Percentiles rank a stretch among this genome's conserved stretches.
Evolutionary conservation across 2,113 vertebrate species (phyloP).

Genomic region (Nothocercus julius): DNA sequence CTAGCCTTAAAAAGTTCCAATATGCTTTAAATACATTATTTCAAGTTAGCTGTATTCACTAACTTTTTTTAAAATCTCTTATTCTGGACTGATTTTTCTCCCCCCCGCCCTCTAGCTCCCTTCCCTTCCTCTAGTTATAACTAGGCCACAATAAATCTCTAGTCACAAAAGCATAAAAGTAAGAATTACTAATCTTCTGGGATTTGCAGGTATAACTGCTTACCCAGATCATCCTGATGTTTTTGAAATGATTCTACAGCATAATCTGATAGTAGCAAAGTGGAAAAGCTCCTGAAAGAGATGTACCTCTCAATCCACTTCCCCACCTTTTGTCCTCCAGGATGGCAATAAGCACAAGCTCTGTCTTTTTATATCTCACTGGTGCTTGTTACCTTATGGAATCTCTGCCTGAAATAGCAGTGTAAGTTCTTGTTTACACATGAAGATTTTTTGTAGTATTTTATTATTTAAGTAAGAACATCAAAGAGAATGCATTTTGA

Average conservation of each 20-base stretch:
- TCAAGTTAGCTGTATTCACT: background rate
- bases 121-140: too few relatives aligned
- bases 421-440: background rate
- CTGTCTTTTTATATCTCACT: background rate
- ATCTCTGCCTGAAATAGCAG: background rate
- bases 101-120: too few relatives aligned
- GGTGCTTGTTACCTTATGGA: background rate
- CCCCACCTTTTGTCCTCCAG: background rate
- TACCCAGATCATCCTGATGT: background rate
- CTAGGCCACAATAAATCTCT: background rate
- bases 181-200: background rate
- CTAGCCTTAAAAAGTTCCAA: background rate
- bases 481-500: background rate
- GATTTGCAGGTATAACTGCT: background rate
- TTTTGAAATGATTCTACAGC: background rate
- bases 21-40: background rate
- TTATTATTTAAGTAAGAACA: background rate
- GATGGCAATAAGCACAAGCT: background rate
- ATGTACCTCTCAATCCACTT: background rate
- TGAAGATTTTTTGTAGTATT: background rate
- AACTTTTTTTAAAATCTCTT: background rate
- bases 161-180: background rate
- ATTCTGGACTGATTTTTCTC: background rate
- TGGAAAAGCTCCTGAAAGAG: background rate
- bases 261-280: background rate